Evolutionary conservation across 2,797 vertebrate species (phyloP).

Genomic region (Tokudaia muenninki): DNA sequence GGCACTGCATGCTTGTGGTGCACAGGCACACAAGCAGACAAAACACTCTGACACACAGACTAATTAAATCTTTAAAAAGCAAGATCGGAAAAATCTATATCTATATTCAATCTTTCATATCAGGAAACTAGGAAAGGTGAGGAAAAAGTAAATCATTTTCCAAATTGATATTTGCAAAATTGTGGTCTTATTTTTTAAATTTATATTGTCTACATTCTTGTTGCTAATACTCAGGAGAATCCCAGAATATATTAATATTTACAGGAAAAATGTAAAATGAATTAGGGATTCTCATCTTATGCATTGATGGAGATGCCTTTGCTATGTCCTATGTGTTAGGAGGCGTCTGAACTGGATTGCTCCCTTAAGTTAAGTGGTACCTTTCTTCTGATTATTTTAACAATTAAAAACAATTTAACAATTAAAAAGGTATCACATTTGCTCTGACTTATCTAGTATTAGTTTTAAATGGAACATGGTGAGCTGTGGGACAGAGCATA

Average conservation of each 20-base stretch:
- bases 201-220: background rate
- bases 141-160: background rate
- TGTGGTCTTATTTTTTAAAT: background rate
- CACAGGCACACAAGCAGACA: background rate
- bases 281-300: background rate
- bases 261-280: background rate
- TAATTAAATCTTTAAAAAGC: background rate
- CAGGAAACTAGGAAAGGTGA: background rate
- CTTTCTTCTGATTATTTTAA: background rate
- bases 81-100: background rate
- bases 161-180: background rate
- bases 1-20: background rate
- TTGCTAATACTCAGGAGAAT: background rate
- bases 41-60: background rate
- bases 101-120: background rate
- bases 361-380: background rate
- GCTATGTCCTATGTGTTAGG: background rate
- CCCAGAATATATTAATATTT: background rate
- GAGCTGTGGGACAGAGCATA: background rate
- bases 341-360: background rate
- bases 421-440: background rate
- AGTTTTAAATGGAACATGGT: background rate
- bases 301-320: background rate
- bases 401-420: conserved; percentile 42
- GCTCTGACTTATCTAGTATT: background rate